Percentiles rank a stretch among this genome's conserved stretches.
phyloP scores from a whole-genome alignment of 1,140 invertebrate genomes.

The Nilaparvata lugens region DNA sequence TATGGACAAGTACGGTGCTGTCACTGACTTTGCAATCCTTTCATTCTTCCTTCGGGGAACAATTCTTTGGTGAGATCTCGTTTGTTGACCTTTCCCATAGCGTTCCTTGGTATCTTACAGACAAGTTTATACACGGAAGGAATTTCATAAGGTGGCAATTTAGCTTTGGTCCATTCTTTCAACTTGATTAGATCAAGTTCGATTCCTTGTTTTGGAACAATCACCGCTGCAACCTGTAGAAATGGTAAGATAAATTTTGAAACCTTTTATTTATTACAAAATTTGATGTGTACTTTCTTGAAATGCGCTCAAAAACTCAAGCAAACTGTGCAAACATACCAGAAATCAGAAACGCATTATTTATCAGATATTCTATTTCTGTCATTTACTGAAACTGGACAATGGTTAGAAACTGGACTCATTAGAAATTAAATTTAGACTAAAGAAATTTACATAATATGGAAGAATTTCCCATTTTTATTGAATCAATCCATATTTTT shows the following conservation, averaged over 20 bases:
- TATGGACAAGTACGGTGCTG: too few relatives aligned
- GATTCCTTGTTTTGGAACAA: constrained; percentile 45
- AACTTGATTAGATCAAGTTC: constrained; percentile 46
- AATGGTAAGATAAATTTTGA: background rate
- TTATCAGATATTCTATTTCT: too few relatives aligned
- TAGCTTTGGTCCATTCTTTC: constrained; percentile 45
- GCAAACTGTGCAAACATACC: background rate
- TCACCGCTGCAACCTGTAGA: constrained; percentile 47
- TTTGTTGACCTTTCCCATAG: constrained; percentile 74
- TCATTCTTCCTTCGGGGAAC: constrained; percentile 26
- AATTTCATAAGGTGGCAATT: constrained; percentile 49
- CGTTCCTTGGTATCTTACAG: constrained; percentile 55
- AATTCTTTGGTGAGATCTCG: constrained; percentile 45
- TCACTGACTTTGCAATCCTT: constrained; percentile 7
- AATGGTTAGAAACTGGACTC: too few relatives aligned
- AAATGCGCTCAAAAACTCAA: background rate
- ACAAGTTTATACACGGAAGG: constrained; percentile 52
- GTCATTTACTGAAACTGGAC: too few relatives aligned
- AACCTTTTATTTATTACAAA: background rate
- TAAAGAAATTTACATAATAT: too few relatives aligned
- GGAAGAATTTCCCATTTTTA: too few relatives aligned
- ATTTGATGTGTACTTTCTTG: background rate
- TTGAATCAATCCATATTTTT: too few relatives aligned
- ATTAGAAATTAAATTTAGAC: too few relatives aligned
- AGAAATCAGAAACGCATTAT: background rate